phyloP scores from a whole-genome alignment of 2,888 invertebrate genomes.

The Hylaea fasciaria region DNA sequence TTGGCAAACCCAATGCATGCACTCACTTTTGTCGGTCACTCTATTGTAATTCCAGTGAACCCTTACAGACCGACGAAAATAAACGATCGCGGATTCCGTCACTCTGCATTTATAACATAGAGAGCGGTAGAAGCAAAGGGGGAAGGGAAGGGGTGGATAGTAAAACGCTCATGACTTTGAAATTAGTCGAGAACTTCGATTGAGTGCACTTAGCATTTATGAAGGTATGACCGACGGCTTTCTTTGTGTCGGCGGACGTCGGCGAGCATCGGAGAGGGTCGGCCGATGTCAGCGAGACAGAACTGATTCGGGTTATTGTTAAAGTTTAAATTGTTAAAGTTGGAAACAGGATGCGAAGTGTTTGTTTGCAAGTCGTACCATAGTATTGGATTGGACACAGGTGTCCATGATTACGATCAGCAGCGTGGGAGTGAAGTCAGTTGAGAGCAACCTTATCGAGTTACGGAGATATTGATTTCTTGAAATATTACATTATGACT shows the following conservation, averaged over 20 bases:
- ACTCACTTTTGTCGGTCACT: constrained; percentile 15
- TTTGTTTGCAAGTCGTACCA: constrained; percentile 19
- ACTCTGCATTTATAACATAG: constrained; percentile 45
- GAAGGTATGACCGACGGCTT: constrained; percentile 50
- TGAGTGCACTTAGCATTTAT: constrained; percentile 69
- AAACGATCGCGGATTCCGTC: constrained; percentile 37
- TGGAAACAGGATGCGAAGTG: constrained; percentile 25
- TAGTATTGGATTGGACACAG: constrained; percentile 2
- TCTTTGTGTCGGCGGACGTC: constrained; percentile 14
- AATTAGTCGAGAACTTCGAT: constrained; percentile 64
- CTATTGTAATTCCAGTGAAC: constrained; percentile 20
- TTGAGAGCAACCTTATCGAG: not conserved
- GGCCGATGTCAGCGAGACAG: not conserved
- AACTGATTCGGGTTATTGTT: constrained; percentile 31
- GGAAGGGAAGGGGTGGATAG: constrained; percentile 36
- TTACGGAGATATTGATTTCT: not conserved
- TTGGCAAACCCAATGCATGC: constrained; percentile 20
- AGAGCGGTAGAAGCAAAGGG: constrained; percentile 19
- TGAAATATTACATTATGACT: too few species aligned
- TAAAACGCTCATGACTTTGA: constrained; percentile 73
- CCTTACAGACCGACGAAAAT: constrained; percentile 22
- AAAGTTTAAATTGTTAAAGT: constrained; percentile 34
- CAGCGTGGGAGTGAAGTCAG: not conserved
- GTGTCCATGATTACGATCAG: not conserved
- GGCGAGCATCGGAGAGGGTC: not conserved